Conservation (phyloP, 2,888 invertebrate genomes). For the Xestia ashworthii region DNA sequence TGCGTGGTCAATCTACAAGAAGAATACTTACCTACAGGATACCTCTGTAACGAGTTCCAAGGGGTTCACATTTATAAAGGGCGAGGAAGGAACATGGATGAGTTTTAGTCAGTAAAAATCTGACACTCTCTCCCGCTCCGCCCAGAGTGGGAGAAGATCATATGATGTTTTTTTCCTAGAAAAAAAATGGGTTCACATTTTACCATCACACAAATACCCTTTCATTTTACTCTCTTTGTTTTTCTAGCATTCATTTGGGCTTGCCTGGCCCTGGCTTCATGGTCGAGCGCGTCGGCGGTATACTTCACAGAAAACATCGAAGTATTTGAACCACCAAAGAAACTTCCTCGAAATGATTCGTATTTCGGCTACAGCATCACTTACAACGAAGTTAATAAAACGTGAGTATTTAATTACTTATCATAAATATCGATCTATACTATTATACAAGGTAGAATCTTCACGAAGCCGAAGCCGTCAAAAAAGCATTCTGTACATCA, state of each 20-base stretch:
- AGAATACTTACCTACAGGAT: too few relatives aligned
- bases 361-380: constrained; percentile 79
- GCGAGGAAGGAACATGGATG: too few relatives aligned
- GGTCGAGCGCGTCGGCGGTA: constrained; percentile 31
- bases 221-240: background rate
- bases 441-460: too few relatives aligned
- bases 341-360: constrained; percentile 47
- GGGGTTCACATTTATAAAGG: too few relatives aligned
- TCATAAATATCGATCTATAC: background rate
- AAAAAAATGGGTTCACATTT: background rate
- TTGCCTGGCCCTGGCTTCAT: constrained; percentile 14
- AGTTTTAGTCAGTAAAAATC: too few relatives aligned
- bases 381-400: constrained; percentile 29
- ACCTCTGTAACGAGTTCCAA: too few relatives aligned
- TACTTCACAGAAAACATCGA: constrained; percentile 64
- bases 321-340: constrained; percentile 42
- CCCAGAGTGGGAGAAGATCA: too few relatives aligned
- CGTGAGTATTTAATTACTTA: constrained; percentile 22
- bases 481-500: too few relatives aligned
- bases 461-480: too few relatives aligned
- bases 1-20: too few relatives aligned
- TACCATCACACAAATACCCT: background rate
- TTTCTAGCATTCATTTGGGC: constrained; percentile 36
- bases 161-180: too few relatives aligned
- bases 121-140: too few relatives aligned